Evolutionary conservation across 2,888 invertebrate genomes (phyloP), one percentile per base, ranked within the genome.

Genomic region (Julus scanicus): DNA sequence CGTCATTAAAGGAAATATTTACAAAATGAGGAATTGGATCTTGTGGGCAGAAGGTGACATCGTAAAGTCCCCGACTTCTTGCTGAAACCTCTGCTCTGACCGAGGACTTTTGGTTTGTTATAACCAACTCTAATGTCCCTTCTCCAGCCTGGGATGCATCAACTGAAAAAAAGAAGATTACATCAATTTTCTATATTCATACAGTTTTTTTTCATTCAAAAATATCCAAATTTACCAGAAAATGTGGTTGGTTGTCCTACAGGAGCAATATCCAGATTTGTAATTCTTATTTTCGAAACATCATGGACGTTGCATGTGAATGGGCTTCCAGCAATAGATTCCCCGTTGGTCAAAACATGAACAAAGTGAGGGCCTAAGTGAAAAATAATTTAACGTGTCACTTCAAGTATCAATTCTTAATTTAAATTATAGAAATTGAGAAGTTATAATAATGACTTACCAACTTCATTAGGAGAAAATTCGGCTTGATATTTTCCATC

Each of bases 121-220:
- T 97, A 0, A 98, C 97, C 20, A 98, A 93, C 91, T 98, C 98
- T 4, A 98, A 93, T 0, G 97, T 97, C 1, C 98, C 98, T 92
- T 98, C 97, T 0, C 98, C 98, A 2, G 98, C 98, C 91, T 97
- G 96, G 0, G 97, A 97, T 0, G 98, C 98, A 93, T 98, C 98
- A 57, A 98, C 98, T 90, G 48, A 53, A 88, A 87, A 37, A 84
- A 88, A 80, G 37, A 71, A 88, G 48, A 11, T 17, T 53, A 15
- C 11, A 13, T 15, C 0, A 44, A 53, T 39, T n/a, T 49, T 39
- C 17, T 2, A 40, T 17, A 87, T 80, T 9, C 15, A 80, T 57
- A 57, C 37, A 87, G 11, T 11, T 0, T 3, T 9, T 48, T 49
- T 86, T 49, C 57, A 15, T n/a, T 8, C 44, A 17, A 29, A 8